Base-by-base conservation (phyloP, 1,140 invertebrate genomes). In the Bombus pascuorum region DNA sequence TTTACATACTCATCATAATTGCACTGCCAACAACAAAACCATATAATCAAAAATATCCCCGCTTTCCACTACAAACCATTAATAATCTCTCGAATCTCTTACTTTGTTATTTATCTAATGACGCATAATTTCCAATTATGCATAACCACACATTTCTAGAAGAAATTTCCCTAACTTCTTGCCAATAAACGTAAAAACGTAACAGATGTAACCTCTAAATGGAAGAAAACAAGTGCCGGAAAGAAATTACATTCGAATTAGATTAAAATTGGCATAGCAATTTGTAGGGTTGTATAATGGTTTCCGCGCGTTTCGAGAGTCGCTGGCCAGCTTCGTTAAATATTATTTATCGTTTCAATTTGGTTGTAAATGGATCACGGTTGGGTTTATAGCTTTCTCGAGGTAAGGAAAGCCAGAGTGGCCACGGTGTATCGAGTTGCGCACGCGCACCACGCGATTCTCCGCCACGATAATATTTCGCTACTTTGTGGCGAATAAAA, bases 401-500 rank as follows among this genome's bases (percentile, higher is more conserved):
- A 53, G 25, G 15, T 18, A 80, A 76, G 32, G 62, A 53, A 68
- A 66, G 42, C 59, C 42, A 2, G 5, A 28, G 39, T 18, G 42
- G 44, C 13, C 72, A 32, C 32, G 8, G 42, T 9, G 75, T 84
- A 84, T 79, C 75, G 32, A 72, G 66, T 78, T 84, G 82, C 74
- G 44, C 65, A 47, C 37, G 44, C 65, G 37, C 65, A 32, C 53
- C 47, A 22, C 59, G 28, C 44, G 81, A 82, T 82, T 75, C 42
- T 62, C 65, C 81, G 8, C 39, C 37, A n/a, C 75, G 66, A 84
- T 83, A 83, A 68, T 79, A 57, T 79, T 79, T 84, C 47, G 83
- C 83, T 84, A 79, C 75, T 71, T 84, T 79, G 82, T 79, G 68
- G 37, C 47, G 53, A 79, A 79, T 57, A 62, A 79, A 84, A 84